A percentile compares a stretch with the other conserved stretches of the same genome.
phyloP scores from a whole-genome alignment of 2,797 vertebrate genomes.

The Triplophysa yarkandensis region DNA sequence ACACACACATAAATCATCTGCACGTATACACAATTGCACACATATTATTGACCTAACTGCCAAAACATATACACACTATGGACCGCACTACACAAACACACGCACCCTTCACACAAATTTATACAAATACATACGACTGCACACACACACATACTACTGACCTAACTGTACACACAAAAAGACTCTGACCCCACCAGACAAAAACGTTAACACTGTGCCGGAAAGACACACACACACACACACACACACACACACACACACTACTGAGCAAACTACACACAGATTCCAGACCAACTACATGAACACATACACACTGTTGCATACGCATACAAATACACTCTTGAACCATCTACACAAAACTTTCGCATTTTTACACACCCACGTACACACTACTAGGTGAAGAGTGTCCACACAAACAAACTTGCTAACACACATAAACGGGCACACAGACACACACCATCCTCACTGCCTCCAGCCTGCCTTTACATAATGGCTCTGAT shows the following conservation, averaged over 20 bases:
- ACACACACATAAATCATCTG: not conserved
- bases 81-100: not conserved
- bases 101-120: not conserved
- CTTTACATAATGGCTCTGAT: conserved; percentile 60
- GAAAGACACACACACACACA: not conserved
- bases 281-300: no score
- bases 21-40: not conserved
- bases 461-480: conserved; percentile 46
- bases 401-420: not conserved
- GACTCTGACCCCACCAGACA: not conserved
- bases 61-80: not conserved
- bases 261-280: no score
- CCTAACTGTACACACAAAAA: not conserved
- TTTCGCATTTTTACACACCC: no score
- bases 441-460: no score
- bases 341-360: not conserved
- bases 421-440: not conserved
- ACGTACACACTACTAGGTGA: not conserved
- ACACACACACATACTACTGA: not conserved
- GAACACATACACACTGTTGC: not conserved
- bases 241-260: not conserved
- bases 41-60: not conserved
- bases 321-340: not conserved
- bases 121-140: not conserved
- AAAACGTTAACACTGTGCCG: no score